Evolutionary conservation across 2,113 vertebrate species (phyloP).

Genomic region (Oncorhynchus kisutch): DNA sequence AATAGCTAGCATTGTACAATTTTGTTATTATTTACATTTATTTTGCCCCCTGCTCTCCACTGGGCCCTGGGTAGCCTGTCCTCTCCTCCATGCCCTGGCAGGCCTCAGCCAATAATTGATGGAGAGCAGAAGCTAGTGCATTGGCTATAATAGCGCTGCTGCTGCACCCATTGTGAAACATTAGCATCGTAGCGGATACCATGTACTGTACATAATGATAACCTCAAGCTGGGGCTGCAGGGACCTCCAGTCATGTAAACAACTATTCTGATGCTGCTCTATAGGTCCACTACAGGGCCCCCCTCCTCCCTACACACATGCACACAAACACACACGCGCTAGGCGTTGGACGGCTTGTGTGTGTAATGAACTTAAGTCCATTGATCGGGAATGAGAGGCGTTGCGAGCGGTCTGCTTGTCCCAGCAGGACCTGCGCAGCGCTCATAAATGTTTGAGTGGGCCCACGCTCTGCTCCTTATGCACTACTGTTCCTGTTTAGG

Average conservation of each 20-base stretch:
- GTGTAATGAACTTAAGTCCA: slow-evolving; percentile 75
- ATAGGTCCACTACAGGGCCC: not conserved
- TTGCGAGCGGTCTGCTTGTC: slow-evolving; percentile 72
- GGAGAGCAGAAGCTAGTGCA: slow-evolving; percentile 42
- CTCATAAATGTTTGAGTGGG: slow-evolving; percentile 78
- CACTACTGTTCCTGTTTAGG: slow-evolving; percentile 54
- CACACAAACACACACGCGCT: not conserved
- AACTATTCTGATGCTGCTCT: not conserved
- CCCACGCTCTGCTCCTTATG: slow-evolving; percentile 44
- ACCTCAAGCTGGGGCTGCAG: slow-evolving; percentile 64
- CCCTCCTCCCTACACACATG: not conserved
- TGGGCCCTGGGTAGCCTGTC: slow-evolving; percentile 40
- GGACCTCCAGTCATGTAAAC: slow-evolving; percentile 29
- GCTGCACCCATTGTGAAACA: slow-evolving; percentile 53
- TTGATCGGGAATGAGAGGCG: slow-evolving; percentile 67
- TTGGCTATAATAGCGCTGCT: not conserved
- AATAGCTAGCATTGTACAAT: not conserved
- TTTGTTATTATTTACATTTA: not conserved
- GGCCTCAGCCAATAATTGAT: slow-evolving; percentile 65
- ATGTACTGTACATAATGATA: slow-evolving; percentile 67
- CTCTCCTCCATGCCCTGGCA: slow-evolving; percentile 52
- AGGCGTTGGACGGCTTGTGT: slow-evolving; percentile 39
- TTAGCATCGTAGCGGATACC: slow-evolving; percentile 65
- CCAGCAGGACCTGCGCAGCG: slow-evolving; percentile 61
- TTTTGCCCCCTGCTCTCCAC: not conserved